Conservation (phyloP, 2,888 invertebrate genomes). For the Habroteleia sp. region DNA sequence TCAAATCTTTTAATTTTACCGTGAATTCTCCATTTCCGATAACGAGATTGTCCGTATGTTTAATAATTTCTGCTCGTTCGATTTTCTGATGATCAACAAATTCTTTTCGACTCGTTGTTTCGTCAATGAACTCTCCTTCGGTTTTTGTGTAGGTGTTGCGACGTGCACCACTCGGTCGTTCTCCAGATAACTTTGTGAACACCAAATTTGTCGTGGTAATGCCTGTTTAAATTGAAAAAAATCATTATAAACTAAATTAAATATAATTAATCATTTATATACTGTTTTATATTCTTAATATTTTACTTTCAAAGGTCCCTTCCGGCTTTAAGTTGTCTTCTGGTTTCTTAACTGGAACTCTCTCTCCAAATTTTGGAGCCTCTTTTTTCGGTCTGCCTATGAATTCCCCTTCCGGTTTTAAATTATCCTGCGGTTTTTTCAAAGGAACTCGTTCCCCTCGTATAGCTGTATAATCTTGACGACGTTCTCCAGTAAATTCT, state of each 20-base stretch:
- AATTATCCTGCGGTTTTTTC: constrained; percentile 83
- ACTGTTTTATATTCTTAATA: no score
- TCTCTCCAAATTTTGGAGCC: constrained; percentile 67
- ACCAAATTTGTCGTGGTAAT: constrained; percentile 87
- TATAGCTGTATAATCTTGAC: constrained; percentile 81
- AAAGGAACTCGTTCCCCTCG: constrained; percentile 80
- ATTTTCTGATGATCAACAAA: constrained; percentile 85
- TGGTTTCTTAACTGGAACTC: constrained; percentile 70
- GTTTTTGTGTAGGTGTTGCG: constrained; percentile 90
- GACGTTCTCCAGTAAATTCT: constrained; percentile 83
- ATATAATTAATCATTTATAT: background rate
- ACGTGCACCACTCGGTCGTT: constrained; percentile 85
- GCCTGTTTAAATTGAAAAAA: constrained; percentile 80
- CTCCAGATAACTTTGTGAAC: constrained; percentile 83
- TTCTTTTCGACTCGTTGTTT: constrained; percentile 86
- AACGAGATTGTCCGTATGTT: constrained; percentile 85
- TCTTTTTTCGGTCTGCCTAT: constrained; percentile 74
- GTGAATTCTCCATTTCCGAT: constrained; percentile 84
- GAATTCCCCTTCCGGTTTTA: constrained; percentile 82
- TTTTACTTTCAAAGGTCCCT: constrained; percentile 80
- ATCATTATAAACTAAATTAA: background rate
- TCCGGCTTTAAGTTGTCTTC: constrained; percentile 82
- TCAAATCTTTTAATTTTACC: constrained; percentile 68
- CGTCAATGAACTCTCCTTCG: constrained; percentile 87
- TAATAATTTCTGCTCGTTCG: constrained; percentile 84